Percentiles rank a stretch among this genome's conserved stretches.
phyloP scores from a whole-genome alignment of 2,888 invertebrate genomes.

The Morpho achilles region DNA sequence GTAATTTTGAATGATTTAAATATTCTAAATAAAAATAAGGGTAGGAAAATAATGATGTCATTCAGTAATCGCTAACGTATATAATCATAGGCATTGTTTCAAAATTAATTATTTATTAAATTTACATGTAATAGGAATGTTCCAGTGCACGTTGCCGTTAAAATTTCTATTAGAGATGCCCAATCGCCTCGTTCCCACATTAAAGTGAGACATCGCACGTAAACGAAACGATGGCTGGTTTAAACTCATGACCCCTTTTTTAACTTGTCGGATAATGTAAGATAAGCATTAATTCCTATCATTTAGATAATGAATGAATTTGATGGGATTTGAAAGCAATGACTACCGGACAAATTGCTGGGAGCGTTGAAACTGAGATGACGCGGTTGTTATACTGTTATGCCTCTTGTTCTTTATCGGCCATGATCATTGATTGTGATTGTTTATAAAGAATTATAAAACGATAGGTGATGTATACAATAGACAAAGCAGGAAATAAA shows the following conservation, averaged over 20 bases:
- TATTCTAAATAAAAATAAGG: too few species aligned
- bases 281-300: slow-evolving; percentile 31
- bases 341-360: slow-evolving; percentile 1
- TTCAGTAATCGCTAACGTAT: too few species aligned
- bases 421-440: too few species aligned
- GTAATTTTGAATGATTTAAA: too few species aligned
- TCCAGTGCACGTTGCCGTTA: slow-evolving; percentile 31
- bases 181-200: slow-evolving; percentile 50
- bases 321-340: slow-evolving; percentile 6
- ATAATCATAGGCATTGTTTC: too few species aligned
- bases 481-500: too few species aligned
- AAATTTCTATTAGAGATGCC: slow-evolving; percentile 43
- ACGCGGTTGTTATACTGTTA: too few species aligned
- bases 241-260: slow-evolving; percentile 31
- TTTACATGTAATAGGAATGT: background rate
- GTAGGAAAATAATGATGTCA: too few species aligned
- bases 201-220: slow-evolving; percentile 52
- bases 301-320: slow-evolving; percentile 4
- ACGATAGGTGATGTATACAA: too few species aligned
- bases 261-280: slow-evolving; percentile 30
- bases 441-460: too few species aligned
- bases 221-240: slow-evolving; percentile 23
- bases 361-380: background rate
- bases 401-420: too few species aligned
- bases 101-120: background rate